These are phyloP conservation scores for Julus scandinavius DNA, from an alignment of 2,888 invertebrate genomes.

Conservation along the genomic window DNA sequence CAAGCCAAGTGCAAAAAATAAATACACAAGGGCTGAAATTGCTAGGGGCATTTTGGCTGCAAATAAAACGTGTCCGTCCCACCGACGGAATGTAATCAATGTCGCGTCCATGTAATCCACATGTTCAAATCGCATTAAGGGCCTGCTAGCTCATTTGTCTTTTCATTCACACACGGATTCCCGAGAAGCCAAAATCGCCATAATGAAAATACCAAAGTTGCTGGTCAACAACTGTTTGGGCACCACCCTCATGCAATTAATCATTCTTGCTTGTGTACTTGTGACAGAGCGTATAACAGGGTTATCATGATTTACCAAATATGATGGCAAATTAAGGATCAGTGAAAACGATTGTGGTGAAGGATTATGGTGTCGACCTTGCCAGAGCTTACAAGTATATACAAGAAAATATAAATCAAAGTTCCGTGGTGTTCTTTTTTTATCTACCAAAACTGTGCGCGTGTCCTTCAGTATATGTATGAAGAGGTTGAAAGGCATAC, in stretches of 20 bases:
- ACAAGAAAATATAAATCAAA: slow-evolving; percentile 40
- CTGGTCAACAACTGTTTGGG: slow-evolving; percentile 5
- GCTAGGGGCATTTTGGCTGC: slow-evolving; percentile 22
- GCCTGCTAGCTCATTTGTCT: slow-evolving; percentile 31
- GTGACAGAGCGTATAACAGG: slow-evolving; percentile 33
- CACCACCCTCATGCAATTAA: slow-evolving; percentile 20
- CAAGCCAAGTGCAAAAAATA: background rate
- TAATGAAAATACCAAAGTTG: slow-evolving; percentile 30
- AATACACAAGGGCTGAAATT: background rate
- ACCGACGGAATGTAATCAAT: slow-evolving; percentile 29
- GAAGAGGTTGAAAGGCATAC: background rate
- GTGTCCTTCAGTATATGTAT: background rate
- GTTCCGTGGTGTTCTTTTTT: background rate
- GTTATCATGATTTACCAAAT: slow-evolving; percentile 45
- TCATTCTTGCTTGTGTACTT: background rate
- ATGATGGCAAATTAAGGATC: slow-evolving; percentile 46
- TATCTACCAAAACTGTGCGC: background rate
- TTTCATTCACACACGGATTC: slow-evolving; percentile 43
- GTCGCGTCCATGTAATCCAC: slow-evolving; percentile 21
- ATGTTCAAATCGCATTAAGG: slow-evolving; percentile 43
- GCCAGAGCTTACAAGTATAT: slow-evolving; percentile 1
- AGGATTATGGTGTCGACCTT: background rate
- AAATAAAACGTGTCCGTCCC: slow-evolving; percentile 35
- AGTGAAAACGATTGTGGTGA: slow-evolving; percentile 26
- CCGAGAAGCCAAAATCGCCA: background rate